phyloP scores from a whole-genome alignment of 2,113 vertebrate species.

The Tympanuchus pallidicinctus region DNA sequence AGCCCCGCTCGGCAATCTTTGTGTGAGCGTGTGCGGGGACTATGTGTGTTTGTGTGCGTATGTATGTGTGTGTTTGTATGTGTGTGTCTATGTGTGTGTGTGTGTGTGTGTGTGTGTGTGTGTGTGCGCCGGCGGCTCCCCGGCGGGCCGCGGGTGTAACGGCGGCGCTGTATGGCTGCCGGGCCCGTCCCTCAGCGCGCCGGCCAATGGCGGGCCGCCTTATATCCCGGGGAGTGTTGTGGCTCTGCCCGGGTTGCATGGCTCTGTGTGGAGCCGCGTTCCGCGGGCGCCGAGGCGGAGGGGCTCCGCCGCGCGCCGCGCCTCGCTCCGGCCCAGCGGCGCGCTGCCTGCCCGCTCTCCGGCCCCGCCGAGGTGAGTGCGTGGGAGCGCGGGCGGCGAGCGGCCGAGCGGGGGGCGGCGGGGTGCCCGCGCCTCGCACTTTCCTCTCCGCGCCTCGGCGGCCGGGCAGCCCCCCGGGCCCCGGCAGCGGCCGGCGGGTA shows the following conservation, averaged over 20 bases:
- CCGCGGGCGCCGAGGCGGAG: slow-evolving; percentile 56
- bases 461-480: too few species aligned
- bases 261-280: slow-evolving; percentile 83
- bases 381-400: too few species aligned
- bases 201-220: slow-evolving; percentile 84
- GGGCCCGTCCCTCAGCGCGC: slow-evolving; percentile 77
- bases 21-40: slow-evolving; percentile 63
- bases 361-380: too few species aligned
- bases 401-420: too few species aligned
- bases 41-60: not conserved
- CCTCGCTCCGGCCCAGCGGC: too few species aligned
- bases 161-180: slow-evolving; percentile 77
- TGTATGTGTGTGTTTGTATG: not conserved
- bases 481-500: too few species aligned
- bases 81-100: not conserved
- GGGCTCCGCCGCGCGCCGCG: slow-evolving; percentile 40
- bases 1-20: slow-evolving; percentile 77
- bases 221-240: slow-evolving; percentile 85
- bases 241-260: slow-evolving; percentile 82
- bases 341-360: too few species aligned
- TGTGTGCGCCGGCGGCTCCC: slow-evolving; percentile 73
- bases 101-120: not conserved
- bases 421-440: too few species aligned
- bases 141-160: slow-evolving; percentile 80
- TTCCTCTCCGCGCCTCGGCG: too few species aligned